Base-by-base conservation (phyloP, 1,140 invertebrate species). In the Ditylenchus dipsaci region DNA sequence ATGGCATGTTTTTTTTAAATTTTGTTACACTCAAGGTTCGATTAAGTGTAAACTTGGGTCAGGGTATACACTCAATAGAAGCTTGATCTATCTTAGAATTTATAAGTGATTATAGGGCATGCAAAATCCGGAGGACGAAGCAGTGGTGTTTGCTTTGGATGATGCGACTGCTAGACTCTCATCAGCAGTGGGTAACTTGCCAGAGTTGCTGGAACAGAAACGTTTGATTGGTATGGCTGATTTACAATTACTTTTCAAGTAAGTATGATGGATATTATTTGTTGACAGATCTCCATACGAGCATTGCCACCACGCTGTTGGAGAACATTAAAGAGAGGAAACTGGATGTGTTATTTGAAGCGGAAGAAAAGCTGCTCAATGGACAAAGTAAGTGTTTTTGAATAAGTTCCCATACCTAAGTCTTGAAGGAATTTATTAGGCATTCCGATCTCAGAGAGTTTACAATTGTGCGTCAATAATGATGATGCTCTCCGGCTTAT, bases 141-240 rank as follows among this genome's bases (percentile, higher is more conserved):
- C 86, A 61, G 85, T 86, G 3, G 85, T 87, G 26, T 84, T 84
- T 64, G 88, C 95, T 88, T 88, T 97, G 1, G 90, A 90, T 47
- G 93, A 95, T 83, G 95, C 93, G 76, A 98, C 95, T 0, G 91
- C 92, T 11, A 89, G 90, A 74, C 86, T 99, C 17, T 96, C 93
- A 5, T 92, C 88, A 72, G 94, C 95, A 8, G 71, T 78, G 43
- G 86, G 86, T 84, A 94, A 91, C 5, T 86, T 98, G 72, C 95
- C 95, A 17, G 92, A 97, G 83, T 86, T 98, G 1, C 87, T 98
- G 78, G 94, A 98, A 85, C 95, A 92, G 86, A 99, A 99, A 84
- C 86, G 92, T 58, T 86, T 97, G 8, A 95, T 99, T 76, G 33
- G 33, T 38, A 38, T 38, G 33, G 11, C 11, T 38, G 33, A n/a